Percentiles rank a stretch among this genome's conserved stretches.
These are phyloP conservation scores for Callitettix versicolor DNA, from an alignment of 1,140 invertebrate species.

Conservation along the genomic window DNA sequence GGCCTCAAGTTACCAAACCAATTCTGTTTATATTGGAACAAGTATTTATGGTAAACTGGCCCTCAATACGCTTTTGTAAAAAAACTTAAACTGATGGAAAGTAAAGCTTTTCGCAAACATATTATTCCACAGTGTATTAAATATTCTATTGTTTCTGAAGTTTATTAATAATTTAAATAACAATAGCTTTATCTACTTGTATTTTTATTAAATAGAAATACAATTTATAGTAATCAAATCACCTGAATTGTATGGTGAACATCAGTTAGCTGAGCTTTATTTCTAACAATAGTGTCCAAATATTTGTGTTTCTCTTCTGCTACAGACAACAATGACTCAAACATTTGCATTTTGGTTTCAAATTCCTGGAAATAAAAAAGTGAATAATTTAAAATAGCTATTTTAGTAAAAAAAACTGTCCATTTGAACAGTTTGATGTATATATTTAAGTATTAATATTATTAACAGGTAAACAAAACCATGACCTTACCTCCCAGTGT, in stretches of 20 bases:
- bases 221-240: too few relatives aligned
- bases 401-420: background rate
- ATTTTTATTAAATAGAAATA: too few relatives aligned
- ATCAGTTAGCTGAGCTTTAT: conserved; percentile 57
- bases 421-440: background rate
- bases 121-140: too few relatives aligned
- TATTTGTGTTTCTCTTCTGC: conserved; percentile 61
- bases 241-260: conserved; percentile 58
- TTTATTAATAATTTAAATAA: too few relatives aligned
- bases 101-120: too few relatives aligned
- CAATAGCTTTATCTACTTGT: too few relatives aligned
- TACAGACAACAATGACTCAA: conserved; percentile 46
- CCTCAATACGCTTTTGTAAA: too few relatives aligned
- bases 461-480: background rate
- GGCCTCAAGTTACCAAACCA: too few relatives aligned
- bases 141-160: too few relatives aligned
- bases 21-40: too few relatives aligned
- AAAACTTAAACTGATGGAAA: too few relatives aligned
- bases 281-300: conserved; percentile 58
- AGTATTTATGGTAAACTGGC: too few relatives aligned
- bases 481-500: conserved; percentile 62
- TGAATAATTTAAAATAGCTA: background rate
- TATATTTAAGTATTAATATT: background rate
- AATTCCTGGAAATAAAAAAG: conserved; percentile 37
- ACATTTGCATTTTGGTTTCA: conserved; percentile 52